phyloP scores from a whole-genome alignment of 2,797 vertebrate genomes.

The Gouania willdenowi region DNA sequence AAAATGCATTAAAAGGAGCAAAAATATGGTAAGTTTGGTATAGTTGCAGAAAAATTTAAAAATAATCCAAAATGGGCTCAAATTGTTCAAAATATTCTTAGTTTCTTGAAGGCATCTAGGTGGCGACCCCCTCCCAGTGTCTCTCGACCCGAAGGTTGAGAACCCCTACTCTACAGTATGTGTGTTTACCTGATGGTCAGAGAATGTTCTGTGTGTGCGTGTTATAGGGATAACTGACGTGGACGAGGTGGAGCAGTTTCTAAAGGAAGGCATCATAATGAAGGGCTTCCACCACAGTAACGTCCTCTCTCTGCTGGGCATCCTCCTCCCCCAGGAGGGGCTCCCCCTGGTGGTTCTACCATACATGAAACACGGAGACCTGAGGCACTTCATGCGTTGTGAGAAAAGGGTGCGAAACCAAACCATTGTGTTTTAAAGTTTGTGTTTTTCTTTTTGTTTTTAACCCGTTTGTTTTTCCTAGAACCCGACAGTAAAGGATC shows the following conservation, averaged over 20 bases:
- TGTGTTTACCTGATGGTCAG: no score
- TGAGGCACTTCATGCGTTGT: conserved; percentile 90
- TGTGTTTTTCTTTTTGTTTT: neutral
- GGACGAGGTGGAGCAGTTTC: conserved; percentile 94
- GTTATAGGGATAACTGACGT: conserved; percentile 90
- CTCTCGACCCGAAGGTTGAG: no score
- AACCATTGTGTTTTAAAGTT: no score
- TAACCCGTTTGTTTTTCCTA: conserved; percentile 35
- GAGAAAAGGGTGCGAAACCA: conserved; percentile 81
- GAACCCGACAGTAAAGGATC: conserved; percentile 95
- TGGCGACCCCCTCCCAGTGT: no score
- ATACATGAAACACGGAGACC: conserved; percentile 95
- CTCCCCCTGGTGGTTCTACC: conserved; percentile 91
- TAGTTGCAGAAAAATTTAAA: no score
- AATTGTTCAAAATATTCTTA: no score
- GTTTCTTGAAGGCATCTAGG: no score
- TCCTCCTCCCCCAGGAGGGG: conserved; percentile 84
- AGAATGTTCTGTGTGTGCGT: conserved; percentile 6
- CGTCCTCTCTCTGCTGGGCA: conserved; percentile 89
- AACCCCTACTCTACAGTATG: no score
- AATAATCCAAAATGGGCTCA: no score
- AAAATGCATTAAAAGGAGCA: no score
- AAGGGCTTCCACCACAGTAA: conserved; percentile 91
- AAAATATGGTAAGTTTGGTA: no score
- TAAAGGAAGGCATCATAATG: conserved; percentile 95